Base-by-base conservation (phyloP, 2,113 vertebrate genomes). In the Calidris pygmaea region DNA sequence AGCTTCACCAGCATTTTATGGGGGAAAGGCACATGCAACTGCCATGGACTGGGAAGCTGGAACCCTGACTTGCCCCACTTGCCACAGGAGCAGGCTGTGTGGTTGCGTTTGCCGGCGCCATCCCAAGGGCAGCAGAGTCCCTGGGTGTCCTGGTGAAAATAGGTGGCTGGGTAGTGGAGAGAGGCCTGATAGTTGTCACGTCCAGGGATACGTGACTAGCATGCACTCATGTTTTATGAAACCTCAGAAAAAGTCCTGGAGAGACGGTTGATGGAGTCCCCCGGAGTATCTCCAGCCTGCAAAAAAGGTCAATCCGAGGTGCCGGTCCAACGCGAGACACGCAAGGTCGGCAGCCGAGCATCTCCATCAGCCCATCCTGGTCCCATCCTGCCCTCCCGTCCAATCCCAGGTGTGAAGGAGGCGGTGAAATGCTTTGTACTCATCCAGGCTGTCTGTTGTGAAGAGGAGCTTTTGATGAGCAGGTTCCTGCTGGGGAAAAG, bases 181-280 rank as follows among this genome's bases (percentile, higher is more conserved):
- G n/a, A n/a, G 47, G 37, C 12, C 60, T 75, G 14, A 20, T 2
- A 10, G 29, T 12, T 59, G 45, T 37, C 18, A 3, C 19, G 19
- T 22, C 45, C 9, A 37, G 32, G 52, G 53, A 17, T 19, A 4
- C 7, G 16, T 9, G 34, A 23, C 1, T 24, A 56, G 48, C 19
- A 7, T 1, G 1, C 17, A 9, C 17, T 15, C 24, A 1, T 1
- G 0, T 5, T 16, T 39, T 34, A 18, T 1, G 3, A 71, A 50
- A 23, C 23, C 35, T 30, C 30, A 10, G 35, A 17, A 63, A n/a
- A 35, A 2, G 3, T 41, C 41, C 35, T 12, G 50, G 35, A 56
- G 50, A 35, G 58, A 19, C 2, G 2, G 67, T 39, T 12, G 32
- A 14, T 1, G 11, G 32, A 14, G 20, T 32, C 32, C 3, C 26